These are phyloP conservation scores for Bimastos eiseni DNA, from an alignment of 2,888 invertebrate species.

Conservation along the genomic window DNA sequence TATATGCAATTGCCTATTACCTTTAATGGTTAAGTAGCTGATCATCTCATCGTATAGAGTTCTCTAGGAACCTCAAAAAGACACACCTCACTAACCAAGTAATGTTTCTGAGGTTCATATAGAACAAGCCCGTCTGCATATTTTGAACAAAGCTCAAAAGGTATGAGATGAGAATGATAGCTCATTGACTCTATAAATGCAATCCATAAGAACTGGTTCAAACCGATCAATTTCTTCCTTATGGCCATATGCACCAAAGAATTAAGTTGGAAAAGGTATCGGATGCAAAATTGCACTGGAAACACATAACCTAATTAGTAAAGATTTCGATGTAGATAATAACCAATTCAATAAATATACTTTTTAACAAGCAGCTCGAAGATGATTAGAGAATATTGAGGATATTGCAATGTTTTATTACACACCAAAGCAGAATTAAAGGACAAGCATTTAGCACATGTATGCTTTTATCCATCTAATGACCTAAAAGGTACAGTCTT, in stretches of 20 bases:
- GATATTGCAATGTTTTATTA: not conserved
- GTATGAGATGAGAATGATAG: not conserved
- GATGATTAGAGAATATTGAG: not conserved
- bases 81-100: not conserved
- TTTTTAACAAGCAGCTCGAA: not conserved
- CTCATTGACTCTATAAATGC: not conserved
- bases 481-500: not conserved
- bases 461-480: not conserved
- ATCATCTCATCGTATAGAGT: not conserved
- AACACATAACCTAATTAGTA: not conserved
- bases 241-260: not conserved
- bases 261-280: too few species aligned
- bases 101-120: not conserved
- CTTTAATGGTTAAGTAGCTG: not conserved
- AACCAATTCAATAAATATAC: slow-evolving; percentile 2
- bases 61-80: not conserved
- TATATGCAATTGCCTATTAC: too few species aligned
- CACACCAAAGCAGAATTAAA: not conserved
- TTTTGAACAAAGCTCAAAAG: not conserved
- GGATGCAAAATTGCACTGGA: not conserved
- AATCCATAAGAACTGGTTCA: not conserved
- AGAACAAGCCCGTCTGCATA: not conserved
- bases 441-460: not conserved
- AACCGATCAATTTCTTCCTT: not conserved
- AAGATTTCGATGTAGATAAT: not conserved